Conservation (phyloP, 2,888 invertebrate species). For the Clistopyga incitator region DNA sequence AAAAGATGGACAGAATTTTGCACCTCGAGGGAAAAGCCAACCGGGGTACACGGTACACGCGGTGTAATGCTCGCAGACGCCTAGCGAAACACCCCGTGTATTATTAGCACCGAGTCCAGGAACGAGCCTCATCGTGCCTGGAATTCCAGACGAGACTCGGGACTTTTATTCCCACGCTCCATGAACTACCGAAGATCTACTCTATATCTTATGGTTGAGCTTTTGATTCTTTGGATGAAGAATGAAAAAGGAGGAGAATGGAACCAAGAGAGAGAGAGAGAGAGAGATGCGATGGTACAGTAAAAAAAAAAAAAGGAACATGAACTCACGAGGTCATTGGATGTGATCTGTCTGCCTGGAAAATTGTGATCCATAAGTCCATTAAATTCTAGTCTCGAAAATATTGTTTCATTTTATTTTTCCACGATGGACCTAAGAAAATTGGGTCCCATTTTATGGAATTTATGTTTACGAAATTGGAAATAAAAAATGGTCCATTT, state of each 20-base stretch:
- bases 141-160: slow-evolving; percentile 33
- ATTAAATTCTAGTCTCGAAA: slow-evolving; percentile 1
- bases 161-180: background rate
- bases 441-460: too few species aligned
- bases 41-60: background rate
- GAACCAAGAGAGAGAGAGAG: background rate
- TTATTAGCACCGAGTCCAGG: slow-evolving; percentile 26
- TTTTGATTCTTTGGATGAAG: slow-evolving; percentile 11
- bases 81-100: slow-evolving; percentile 22
- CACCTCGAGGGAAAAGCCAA: background rate
- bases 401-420: too few species aligned
- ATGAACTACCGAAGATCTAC: background rate
- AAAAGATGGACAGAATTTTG: slow-evolving; percentile 7
- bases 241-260: background rate
- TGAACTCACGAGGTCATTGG: slow-evolving; percentile 10
- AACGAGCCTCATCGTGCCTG: slow-evolving; percentile 26
- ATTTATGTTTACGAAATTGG: too few species aligned
- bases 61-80: background rate
- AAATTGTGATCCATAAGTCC: background rate
- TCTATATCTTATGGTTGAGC: slow-evolving; percentile 7
- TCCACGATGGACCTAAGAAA: too few species aligned
- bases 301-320: background rate
- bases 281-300: background rate
- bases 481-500: too few species aligned
- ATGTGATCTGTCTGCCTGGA: background rate